Evolutionary conservation across 2,888 invertebrate species (phyloP).

Genomic region (Epiblema foenella): DNA sequence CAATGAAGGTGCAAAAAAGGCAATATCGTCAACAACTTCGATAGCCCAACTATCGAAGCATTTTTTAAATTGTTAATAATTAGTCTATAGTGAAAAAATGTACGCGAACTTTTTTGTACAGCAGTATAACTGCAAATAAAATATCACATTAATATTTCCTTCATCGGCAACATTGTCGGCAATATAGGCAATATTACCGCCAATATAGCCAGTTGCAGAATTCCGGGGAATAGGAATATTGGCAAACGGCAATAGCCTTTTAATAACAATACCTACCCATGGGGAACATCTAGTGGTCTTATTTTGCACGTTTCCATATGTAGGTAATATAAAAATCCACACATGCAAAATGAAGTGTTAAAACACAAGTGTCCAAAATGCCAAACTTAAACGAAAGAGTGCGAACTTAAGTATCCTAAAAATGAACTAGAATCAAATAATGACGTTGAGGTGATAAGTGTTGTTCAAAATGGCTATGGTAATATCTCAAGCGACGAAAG

Average conservation of each 20-base stretch:
- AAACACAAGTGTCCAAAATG: constrained; percentile 7
- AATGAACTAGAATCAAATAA: constrained; percentile 49
- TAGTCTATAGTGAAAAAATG: too few species aligned
- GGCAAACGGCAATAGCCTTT: neutral
- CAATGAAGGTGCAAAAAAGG: too few species aligned
- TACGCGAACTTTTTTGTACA: too few species aligned
- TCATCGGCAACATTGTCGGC: neutral
- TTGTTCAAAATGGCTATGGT: constrained; percentile 79
- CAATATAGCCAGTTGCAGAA: neutral
- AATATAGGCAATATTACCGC: neutral
- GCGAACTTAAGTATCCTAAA: constrained; percentile 17
- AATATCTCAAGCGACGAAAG: constrained; percentile 81
- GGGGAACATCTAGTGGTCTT: neutral
- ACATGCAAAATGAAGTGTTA: neutral
- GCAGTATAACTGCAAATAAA: too few species aligned
- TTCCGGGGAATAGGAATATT: neutral
- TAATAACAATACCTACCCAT: neutral
- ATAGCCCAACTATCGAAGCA: too few species aligned
- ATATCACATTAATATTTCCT: constrained; percentile 3
- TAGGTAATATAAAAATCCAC: neutral
- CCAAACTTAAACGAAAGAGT: constrained; percentile 6
- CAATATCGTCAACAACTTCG: too few species aligned
- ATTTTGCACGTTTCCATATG: neutral
- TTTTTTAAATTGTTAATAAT: too few species aligned
- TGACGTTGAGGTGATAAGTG: constrained; percentile 68